Evolutionary conservation across 37 sponge, comb jelly and placozoan genomes (phyloP).

Genomic region (Bolinopsis microptera): DNA sequence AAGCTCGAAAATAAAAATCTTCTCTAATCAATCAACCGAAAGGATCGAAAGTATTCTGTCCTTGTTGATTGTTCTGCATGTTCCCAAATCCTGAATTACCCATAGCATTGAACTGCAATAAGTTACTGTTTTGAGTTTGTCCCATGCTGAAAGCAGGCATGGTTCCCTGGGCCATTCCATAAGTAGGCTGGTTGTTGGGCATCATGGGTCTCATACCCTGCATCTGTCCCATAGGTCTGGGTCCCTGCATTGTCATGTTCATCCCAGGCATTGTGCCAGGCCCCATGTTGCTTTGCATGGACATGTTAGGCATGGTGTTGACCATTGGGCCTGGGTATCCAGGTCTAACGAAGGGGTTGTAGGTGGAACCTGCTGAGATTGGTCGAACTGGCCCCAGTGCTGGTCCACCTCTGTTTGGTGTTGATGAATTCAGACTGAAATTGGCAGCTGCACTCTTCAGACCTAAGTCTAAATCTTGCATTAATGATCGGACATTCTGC

Average conservation of each 20-base stretch:
- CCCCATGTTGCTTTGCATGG: conserved; percentile 23
- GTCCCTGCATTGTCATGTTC: conserved; percentile 29
- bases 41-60: conserved; percentile 41
- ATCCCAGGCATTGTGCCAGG: neutral
- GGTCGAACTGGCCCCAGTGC: conserved; percentile 61
- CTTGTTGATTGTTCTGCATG: conserved; percentile 33
- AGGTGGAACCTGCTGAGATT: conserved; percentile 22
- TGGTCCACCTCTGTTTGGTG: conserved; percentile 1
- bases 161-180: neutral
- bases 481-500: conserved; percentile 50
- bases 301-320: neutral
- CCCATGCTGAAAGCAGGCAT: neutral
- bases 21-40: conserved; percentile 37
- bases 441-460: conserved; percentile 51
- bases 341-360: conserved; percentile 55
- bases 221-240: conserved; percentile 15
- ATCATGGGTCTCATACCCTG: neutral
- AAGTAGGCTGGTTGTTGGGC: neutral
- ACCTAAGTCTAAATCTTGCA: conserved; percentile 58
- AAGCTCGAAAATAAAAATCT: conserved; percentile 26
- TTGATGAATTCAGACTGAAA: neutral
- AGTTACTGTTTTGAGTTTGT: neutral
- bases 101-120: conserved; percentile 25
- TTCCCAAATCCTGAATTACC: neutral
- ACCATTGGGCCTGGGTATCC: conserved; percentile 52